Base-by-base conservation (phyloP, 2,113 vertebrate genomes). In the Cynopterus brachyotis region DNA sequence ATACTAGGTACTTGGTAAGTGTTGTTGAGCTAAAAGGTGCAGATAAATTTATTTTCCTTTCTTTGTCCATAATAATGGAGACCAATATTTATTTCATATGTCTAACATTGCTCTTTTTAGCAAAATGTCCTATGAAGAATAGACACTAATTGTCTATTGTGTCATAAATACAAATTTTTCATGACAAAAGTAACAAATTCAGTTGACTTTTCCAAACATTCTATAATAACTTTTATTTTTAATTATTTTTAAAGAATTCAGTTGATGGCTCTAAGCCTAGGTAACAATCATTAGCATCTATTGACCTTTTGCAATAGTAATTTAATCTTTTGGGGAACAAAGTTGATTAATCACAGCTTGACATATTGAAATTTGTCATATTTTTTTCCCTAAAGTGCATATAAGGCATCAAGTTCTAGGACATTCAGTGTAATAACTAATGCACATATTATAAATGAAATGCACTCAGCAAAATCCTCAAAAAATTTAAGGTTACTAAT, bases 201-300 rank as follows among this genome's bases (percentile, higher is more conserved):
- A 40, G 16, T 94, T 96, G 91, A 80, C 15, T 64, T 96, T 96
- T 95, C 11, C 24, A 84, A 88, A 96, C 37, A 92, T 96, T 96
- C 85, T 67, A 87, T 97, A 97, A n/a, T 66, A 6, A 5, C 79
- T 94, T 96, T 93, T n/a, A 10, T 84, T 80, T 91, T 76, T 47
- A 83, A 84, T 94, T 22, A 79, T 92, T 95, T 97, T 90, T 92
- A 87, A 91, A 95, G 91, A 15, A 97, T 97, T 97, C 59, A 93
- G 5, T 20, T 67, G 11, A 35, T 95, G 15, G 60, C 64, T 97
- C n/a, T 96, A 96, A 97, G 37, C 10, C 28, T 76, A 96, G 32
- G 95, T 80, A 98, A 96, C 95, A 97, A 8, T 67, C 93, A 91
- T 89, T 95, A 97, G 83, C 53, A 94, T 96, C 96, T 95, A 85